Evolutionary conservation across 2,113 vertebrate genomes (phyloP), one percentile per base, ranked within the genome.

Genomic region (Varanus komodoensis): DNA sequence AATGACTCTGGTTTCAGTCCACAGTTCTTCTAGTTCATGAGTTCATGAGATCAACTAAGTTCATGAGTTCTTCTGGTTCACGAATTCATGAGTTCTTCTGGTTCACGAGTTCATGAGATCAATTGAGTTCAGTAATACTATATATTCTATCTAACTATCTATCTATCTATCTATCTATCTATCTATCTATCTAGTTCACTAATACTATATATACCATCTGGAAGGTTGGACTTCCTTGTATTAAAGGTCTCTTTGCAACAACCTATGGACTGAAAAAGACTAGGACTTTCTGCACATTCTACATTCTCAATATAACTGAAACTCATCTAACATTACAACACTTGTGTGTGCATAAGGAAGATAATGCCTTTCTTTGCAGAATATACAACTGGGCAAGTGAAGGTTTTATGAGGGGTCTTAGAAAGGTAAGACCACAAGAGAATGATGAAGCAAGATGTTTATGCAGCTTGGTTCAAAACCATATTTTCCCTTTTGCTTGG

Each of bases 401-500:
- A 87, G 15, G 38, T 77, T 8, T 61, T 14, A 8, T 32, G 38
- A 19, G 68, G 25, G 8, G 54, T 67, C 38, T 78, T 67, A 61
- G 52, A 84, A 84, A 69, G 6, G 54, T 52, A 71, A 73, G 7
- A 78, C 14, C 1, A 67, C 74, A 52, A 48, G 14, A 67, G 74
- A 17, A 87, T 8, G 23, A 1, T 68, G 7, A 44, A 27, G 27
- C 9, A 34, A 9, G 6, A 83, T n/a, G 11, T 73, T 64, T 32
- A 68, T 68, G 48, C 48, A 68, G 19, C 3, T 34, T 80, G 19
- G 19, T 67, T 78, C 29, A 48, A 78, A 78, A 68, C n/a, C 8
- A 8, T n/a, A 17, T 91, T 88, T 90, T 88, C 64, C 6, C 67
- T 81, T 38, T 78, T 78, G 29, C 54, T 34, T 73, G 61, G 34